A percentile compares a stretch with the other conserved stretches of the same genome.
phyloP scores from a whole-genome alignment of 2,113 vertebrate species.

The Chamaetylas fuelleborni region DNA sequence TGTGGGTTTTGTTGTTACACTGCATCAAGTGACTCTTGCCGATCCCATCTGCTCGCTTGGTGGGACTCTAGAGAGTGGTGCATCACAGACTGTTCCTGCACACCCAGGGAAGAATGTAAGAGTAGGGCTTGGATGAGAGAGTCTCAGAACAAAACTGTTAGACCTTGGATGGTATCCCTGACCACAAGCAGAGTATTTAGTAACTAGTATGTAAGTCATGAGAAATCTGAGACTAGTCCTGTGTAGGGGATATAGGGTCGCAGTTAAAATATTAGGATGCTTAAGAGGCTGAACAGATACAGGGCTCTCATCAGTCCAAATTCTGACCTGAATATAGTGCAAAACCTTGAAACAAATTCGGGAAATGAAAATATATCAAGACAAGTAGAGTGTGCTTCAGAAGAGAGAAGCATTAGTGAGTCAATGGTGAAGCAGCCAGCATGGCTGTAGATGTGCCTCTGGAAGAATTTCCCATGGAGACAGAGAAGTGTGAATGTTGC shows the following conservation, averaged over 20 bases:
- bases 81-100: background rate
- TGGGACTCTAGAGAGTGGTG: background rate
- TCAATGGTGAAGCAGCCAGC: background rate
- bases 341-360: background rate
- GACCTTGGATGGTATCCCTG: accelerated
- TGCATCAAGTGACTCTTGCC: background rate
- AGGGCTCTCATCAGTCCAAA: background rate
- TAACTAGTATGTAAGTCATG: background rate
- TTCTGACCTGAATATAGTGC: background rate
- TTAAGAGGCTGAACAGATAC: background rate
- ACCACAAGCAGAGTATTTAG: background rate
- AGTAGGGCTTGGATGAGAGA: background rate
- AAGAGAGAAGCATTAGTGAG: background rate
- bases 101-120: accelerated
- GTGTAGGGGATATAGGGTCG: background rate
- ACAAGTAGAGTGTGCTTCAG: background rate
- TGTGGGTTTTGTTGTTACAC: background rate
- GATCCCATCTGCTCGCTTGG: background rate
- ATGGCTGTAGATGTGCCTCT: background rate
- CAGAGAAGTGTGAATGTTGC: background rate
- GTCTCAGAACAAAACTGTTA: background rate
- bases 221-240: background rate
- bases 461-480: background rate
- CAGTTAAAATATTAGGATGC: background rate
- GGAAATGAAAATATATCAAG: background rate